Evolutionary conservation across 2,113 vertebrate genomes (phyloP).

Genomic region (Orientallactaga bullata): DNA sequence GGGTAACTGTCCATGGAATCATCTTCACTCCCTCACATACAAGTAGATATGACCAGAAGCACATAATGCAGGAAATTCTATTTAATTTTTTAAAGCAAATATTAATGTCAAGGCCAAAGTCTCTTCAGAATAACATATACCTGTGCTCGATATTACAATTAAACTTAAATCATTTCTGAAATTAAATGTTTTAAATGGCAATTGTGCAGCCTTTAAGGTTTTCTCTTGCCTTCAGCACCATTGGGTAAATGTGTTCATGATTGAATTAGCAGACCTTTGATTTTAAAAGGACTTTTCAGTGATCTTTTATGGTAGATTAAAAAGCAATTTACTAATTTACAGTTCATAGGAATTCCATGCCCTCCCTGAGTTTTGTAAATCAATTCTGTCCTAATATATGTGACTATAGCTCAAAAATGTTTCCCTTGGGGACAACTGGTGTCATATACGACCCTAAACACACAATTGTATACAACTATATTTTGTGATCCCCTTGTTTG

Average conservation of each 20-base stretch:
- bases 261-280: conserved; percentile 83
- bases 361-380: conserved; percentile 79
- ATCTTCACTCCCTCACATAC: not conserved
- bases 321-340: conserved; percentile 85
- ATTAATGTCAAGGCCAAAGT: conserved; percentile 65
- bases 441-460: conserved; percentile 35
- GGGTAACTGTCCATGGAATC: accelerated
- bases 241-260: conserved; percentile 81
- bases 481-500: not conserved
- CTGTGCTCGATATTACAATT: conserved; percentile 57
- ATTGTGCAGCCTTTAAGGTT: conserved; percentile 67
- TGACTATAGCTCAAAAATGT: conserved; percentile 50
- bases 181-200: conserved; percentile 75
- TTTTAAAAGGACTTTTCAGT: conserved; percentile 83
- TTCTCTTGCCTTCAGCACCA: conserved; percentile 73
- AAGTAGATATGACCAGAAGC: not conserved
- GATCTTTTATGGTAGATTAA: conserved; percentile 85
- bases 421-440: conserved; percentile 66
- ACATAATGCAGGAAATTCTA: not conserved
- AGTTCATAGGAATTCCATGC: conserved; percentile 77
- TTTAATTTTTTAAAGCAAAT: conserved; percentile 63
- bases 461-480: not conserved
- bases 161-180: conserved; percentile 72
- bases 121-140: conserved; percentile 62
- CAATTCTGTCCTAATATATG: conserved; percentile 75